Evolutionary conservation across 2,113 vertebrate species (phyloP).

Genomic region (Falco punctatus): DNA sequence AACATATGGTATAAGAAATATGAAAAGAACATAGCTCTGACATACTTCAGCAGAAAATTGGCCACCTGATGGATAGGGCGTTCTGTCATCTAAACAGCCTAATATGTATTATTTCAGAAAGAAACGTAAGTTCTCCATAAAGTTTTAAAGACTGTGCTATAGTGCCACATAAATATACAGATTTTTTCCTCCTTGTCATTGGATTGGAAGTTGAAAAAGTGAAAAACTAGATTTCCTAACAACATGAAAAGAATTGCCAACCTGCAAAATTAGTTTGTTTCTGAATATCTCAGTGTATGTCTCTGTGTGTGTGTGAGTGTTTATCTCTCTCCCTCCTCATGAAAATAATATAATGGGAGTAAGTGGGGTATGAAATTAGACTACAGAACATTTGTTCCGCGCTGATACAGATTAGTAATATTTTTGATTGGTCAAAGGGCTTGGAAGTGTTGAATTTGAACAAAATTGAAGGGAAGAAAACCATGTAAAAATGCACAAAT

Average conservation of each 20-base stretch:
- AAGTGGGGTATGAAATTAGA: conserved; percentile 59
- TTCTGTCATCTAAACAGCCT: neutral
- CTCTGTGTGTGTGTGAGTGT: neutral
- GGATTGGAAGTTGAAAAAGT: neutral
- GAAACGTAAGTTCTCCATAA: neutral
- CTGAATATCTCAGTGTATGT: neutral
- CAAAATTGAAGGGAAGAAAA: neutral
- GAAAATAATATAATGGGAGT: neutral
- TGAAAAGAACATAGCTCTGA: neutral
- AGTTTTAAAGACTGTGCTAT: neutral
- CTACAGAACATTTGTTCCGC: conserved; percentile 40
- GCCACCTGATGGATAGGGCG: neutral
- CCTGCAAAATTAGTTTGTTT: conserved; percentile 18
- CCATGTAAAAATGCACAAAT: neutral
- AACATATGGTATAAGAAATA: neutral
- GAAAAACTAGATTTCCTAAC: neutral
- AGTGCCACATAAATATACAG: neutral
- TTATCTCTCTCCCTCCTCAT: neutral
- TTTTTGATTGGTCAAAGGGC: conserved; percentile 5
- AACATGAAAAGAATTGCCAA: neutral
- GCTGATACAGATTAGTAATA: neutral
- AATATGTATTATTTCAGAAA: neutral
- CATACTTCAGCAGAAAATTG: neutral
- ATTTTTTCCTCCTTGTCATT: neutral
- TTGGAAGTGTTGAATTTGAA: neutral